Percentiles rank a stretch among this genome's conserved stretches.
Evolutionary conservation across 2,797 vertebrate genomes (phyloP).

Genomic region (Phrynocephalus vlangalii): DNA sequence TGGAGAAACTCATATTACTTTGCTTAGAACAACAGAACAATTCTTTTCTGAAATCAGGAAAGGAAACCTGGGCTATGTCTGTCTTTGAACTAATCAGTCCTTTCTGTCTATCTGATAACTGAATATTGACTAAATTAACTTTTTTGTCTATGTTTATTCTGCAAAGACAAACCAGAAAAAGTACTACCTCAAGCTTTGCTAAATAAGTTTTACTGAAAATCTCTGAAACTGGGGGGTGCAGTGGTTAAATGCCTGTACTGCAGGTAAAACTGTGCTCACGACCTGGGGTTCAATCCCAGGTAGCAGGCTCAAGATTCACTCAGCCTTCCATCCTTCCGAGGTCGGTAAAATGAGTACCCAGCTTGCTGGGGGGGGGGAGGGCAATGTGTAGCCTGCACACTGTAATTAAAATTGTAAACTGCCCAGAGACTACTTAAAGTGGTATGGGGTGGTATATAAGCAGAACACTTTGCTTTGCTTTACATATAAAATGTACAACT

Average conservation of each 20-base stretch:
- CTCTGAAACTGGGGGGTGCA: background rate
- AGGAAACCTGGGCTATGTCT: background rate
- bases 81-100: slow-evolving; percentile 26
- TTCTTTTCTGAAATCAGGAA: slow-evolving; percentile 15
- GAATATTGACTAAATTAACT: background rate
- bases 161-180: background rate
- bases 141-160: background rate
- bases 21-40: slow-evolving; percentile 19
- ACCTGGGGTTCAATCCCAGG: too few relatives aligned
- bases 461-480: too few relatives aligned
- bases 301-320: too few relatives aligned
- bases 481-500: background rate
- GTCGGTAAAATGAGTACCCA: too few relatives aligned
- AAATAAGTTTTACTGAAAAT: background rate
- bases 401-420: too few relatives aligned
- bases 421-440: too few relatives aligned
- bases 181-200: background rate
- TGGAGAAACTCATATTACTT: slow-evolving; percentile 57
- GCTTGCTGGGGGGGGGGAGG: too few relatives aligned
- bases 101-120: background rate
- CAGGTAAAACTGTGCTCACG: too few relatives aligned
- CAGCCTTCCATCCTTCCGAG: too few relatives aligned
- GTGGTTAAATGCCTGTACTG: too few relatives aligned
- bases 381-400: too few relatives aligned
- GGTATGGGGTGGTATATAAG: too few relatives aligned